Conservation (phyloP, 2,797 vertebrate species). For the Sparidentex hasta region DNA sequence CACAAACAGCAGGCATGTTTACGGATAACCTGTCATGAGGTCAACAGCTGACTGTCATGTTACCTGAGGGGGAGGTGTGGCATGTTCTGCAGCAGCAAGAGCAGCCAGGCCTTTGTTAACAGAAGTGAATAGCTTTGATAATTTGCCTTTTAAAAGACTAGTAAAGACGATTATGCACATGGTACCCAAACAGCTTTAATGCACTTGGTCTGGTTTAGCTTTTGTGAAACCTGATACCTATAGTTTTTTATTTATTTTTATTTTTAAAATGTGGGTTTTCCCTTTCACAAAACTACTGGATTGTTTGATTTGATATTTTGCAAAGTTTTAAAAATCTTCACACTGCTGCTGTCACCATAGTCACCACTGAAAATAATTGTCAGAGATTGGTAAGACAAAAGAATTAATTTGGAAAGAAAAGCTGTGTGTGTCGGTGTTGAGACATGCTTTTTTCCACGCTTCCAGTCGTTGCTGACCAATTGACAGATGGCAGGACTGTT, state of each 20-base stretch:
- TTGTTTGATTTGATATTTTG: background rate
- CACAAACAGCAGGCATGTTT: slow-evolving; percentile 48
- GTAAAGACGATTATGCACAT: background rate
- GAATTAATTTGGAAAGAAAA: background rate
- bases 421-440: background rate
- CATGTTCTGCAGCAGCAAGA: slow-evolving; percentile 8
- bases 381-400: background rate
- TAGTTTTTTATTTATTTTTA: background rate
- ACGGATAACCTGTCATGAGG: slow-evolving; percentile 69
- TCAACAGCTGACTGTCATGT: slow-evolving; percentile 76
- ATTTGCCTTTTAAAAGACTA: background rate
- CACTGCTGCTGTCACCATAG: background rate
- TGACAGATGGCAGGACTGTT: slow-evolving; percentile 55
- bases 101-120: slow-evolving; percentile 4
- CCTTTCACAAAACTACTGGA: background rate
- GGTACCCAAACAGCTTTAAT: background rate
- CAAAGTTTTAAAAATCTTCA: background rate
- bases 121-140: background rate
- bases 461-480: slow-evolving; percentile 29
- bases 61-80: slow-evolving; percentile 69
- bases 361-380: background rate
- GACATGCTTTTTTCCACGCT: slow-evolving; percentile 10
- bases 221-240: background rate
- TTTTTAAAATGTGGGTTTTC: background rate
- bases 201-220: background rate